Percentiles rank a stretch among this genome's conserved stretches.
Conservation (phyloP, 1,140 invertebrate species). For the Proctacanthus coquilletti region DNA sequence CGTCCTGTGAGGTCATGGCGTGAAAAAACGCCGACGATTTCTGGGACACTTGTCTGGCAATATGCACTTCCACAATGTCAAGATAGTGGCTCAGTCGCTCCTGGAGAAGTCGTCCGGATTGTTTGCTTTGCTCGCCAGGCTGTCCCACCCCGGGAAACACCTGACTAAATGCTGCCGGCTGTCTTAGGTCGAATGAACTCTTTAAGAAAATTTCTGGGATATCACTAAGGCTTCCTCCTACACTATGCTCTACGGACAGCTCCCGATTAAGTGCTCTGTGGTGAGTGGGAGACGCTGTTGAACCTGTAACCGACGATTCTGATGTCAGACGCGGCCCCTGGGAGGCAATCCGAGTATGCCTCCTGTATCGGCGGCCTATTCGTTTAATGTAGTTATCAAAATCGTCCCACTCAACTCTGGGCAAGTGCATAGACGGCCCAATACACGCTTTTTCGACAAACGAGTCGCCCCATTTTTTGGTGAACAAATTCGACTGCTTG, state of each 20-base stretch:
- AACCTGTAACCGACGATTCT: slow-evolving; percentile 10
- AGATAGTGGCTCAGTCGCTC: slow-evolving; percentile 80
- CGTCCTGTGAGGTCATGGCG: slow-evolving; percentile 92
- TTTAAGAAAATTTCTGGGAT: slow-evolving; percentile 82
- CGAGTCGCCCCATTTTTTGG: slow-evolving; percentile 92
- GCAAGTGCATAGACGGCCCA: slow-evolving; percentile 61
- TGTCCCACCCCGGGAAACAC: slow-evolving; percentile 56
- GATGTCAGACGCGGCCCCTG: slow-evolving; percentile 9
- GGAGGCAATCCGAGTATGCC: slow-evolving; percentile 30
- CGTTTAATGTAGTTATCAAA: slow-evolving; percentile 80
- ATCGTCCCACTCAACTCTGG: slow-evolving; percentile 66
- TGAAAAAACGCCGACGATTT: slow-evolving; percentile 94
- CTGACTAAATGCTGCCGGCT: slow-evolving; percentile 66
- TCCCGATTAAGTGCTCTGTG: slow-evolving; percentile 16
- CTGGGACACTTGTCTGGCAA: slow-evolving; percentile 85
- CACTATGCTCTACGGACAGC: slow-evolving; percentile 21
- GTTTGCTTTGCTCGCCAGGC: slow-evolving; percentile 26
- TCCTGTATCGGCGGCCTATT: slow-evolving; percentile 44
- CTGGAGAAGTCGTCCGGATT: slow-evolving; percentile 34
- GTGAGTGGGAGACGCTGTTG: slow-evolving; percentile 7
- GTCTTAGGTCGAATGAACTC: slow-evolving; percentile 63
- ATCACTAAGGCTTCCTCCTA: slow-evolving; percentile 34
- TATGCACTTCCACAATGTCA: slow-evolving; percentile 89
- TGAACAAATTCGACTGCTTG: slow-evolving; percentile 86
- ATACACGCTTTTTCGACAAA: slow-evolving; percentile 74